phyloP scores from a whole-genome alignment of 2,888 invertebrate genomes.

The Cistogaster globosa region DNA sequence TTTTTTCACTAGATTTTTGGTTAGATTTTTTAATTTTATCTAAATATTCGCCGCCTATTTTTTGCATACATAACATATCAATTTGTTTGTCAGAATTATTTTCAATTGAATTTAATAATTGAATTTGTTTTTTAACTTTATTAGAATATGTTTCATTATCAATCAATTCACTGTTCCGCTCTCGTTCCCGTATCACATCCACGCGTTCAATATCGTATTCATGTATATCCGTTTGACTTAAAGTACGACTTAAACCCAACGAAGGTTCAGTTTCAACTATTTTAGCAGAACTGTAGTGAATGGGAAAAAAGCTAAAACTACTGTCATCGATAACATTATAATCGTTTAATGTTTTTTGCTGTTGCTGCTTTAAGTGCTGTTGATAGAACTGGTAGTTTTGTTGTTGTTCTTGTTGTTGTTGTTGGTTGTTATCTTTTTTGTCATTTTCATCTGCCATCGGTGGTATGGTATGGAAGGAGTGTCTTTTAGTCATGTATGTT shows the following conservation, averaged over 20 bases:
- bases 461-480: constrained; percentile 61
- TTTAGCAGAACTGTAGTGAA: constrained; percentile 68
- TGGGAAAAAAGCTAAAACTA: constrained; percentile 62
- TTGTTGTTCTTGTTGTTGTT: constrained; percentile 36
- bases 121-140: constrained; percentile 36
- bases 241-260: constrained; percentile 76
- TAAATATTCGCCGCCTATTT: constrained; percentile 15
- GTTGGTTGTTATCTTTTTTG: constrained; percentile 56
- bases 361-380: constrained; percentile 57
- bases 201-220: neutral
- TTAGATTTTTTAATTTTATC: constrained; percentile 34
- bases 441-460: constrained; percentile 42
- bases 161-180: constrained; percentile 33
- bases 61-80: constrained; percentile 4
- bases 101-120: constrained; percentile 16
- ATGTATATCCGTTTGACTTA: constrained; percentile 66
- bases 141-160: constrained; percentile 53
- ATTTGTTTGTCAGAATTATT: constrained; percentile 31
- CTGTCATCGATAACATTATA: constrained; percentile 65
- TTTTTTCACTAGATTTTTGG: constrained; percentile 48
- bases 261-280: constrained; percentile 79
- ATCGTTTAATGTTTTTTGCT: constrained; percentile 53
- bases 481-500: constrained; percentile 63
- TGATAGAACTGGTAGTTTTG: constrained; percentile 53
- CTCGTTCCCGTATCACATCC: constrained; percentile 36